A percentile compares a stretch with the other conserved stretches of the same genome.
Conservation (phyloP, 2,113 vertebrate genomes). For the Nannobrachium achirus region DNA sequence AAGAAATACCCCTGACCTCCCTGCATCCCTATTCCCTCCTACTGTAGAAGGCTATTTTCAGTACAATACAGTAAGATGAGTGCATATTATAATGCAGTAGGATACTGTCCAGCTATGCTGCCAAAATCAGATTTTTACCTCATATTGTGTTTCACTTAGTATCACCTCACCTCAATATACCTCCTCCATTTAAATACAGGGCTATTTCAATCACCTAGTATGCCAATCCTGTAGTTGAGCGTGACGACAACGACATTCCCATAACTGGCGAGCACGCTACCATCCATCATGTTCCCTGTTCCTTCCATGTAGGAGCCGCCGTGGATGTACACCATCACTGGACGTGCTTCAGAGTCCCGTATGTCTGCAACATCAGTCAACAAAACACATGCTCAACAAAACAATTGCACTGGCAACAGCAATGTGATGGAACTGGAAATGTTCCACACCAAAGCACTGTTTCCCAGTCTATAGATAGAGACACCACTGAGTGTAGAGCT, state of each 20-base stretch:
- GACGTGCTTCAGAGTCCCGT: conserved; percentile 93
- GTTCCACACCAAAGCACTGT: conserved; percentile 47
- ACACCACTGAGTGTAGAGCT: conserved; percentile 44
- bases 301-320: conserved; percentile 99
- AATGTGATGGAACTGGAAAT: conserved; percentile 47
- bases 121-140: conserved; percentile 7
- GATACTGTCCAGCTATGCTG: no score
- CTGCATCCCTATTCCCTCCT: no score
- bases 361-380: conserved; percentile 86
- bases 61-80: no score
- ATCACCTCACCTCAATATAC: no score
- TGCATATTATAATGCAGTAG: no score
- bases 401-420: conserved; percentile 38
- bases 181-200: conserved; percentile 31
- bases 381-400: conserved; percentile 53
- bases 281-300: conserved; percentile 97
- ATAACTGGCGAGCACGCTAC: conserved; percentile 95
- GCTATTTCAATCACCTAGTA: conserved; percentile 84
- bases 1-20: no score
- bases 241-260: conserved; percentile 98
- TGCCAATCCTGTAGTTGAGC: conserved; percentile 97
- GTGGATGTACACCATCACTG: conserved; percentile 97
- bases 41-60: no score
- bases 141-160: conserved; percentile 7
- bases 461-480: conserved; percentile 52